Percentiles rank a stretch among this genome's conserved stretches.
phyloP scores from a whole-genome alignment of 2,113 vertebrate genomes.

The Hyla sarda region DNA sequence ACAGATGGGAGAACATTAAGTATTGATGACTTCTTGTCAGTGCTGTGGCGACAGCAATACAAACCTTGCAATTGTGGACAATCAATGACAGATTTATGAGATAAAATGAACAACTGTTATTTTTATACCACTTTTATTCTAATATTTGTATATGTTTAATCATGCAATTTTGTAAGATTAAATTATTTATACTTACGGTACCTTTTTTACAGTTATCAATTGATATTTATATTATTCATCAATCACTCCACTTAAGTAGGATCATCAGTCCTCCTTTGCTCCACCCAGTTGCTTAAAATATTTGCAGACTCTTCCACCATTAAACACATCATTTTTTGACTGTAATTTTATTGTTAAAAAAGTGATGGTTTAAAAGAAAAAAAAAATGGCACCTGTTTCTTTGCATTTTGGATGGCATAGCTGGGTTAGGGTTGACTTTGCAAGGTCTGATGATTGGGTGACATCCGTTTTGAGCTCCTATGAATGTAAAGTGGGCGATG shows the following conservation, averaged over 20 bases:
- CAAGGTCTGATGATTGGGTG: no score
- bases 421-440: no score
- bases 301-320: neutral
- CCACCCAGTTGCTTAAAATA: neutral
- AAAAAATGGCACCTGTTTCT: no score
- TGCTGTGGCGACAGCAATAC: neutral
- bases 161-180: neutral
- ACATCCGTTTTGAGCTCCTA: no score
- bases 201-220: neutral
- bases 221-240: neutral
- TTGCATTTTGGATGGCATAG: no score
- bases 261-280: neutral
- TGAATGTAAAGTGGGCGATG: no score
- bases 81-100: neutral
- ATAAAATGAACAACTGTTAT: neutral
- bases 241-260: neutral
- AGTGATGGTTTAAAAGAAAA: no score
- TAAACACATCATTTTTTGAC: no score
- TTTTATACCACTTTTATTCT: neutral
- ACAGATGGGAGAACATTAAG: neutral
- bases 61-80: neutral
- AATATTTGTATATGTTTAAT: neutral
- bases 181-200: neutral
- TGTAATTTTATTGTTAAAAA: no score
- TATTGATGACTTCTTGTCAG: constrained; percentile 11